Conservation (phyloP, 2,888 invertebrate genomes). For the Entomobrya multifasciata region DNA sequence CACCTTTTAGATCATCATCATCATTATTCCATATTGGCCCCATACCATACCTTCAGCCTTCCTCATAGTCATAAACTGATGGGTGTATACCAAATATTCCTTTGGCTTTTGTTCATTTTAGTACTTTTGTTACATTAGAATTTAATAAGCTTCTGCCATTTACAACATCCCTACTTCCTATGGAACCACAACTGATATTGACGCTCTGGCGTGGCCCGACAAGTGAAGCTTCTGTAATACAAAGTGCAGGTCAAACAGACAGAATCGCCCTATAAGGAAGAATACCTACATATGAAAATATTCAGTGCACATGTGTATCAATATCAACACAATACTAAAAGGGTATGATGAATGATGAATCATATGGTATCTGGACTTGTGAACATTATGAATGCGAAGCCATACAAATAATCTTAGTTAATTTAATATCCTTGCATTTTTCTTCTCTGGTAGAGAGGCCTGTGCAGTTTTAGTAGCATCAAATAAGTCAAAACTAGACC, state of each 20-base stretch:
- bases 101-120: conserved; percentile 27
- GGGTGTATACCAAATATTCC: conserved; percentile 28
- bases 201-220: conserved; percentile 1
- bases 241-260: not conserved
- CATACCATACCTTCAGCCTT: too few species aligned
- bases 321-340: not conserved
- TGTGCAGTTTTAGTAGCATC: not conserved
- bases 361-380: not conserved
- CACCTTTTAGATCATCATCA: too few species aligned
- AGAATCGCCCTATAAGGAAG: not conserved
- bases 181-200: conserved; percentile 43
- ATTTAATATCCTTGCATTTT: not conserved
- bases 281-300: too few species aligned
- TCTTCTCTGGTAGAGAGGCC: not conserved
- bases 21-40: too few species aligned
- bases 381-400: conserved; percentile 2
- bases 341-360: not conserved
- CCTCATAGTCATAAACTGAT: conserved; percentile 9
- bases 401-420: not conserved
- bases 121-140: conserved; percentile 40
- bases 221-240: not conserved
- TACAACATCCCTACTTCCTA: conserved; percentile 56
- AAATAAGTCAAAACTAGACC: not conserved
- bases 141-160: conserved; percentile 59
- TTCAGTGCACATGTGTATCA: not conserved